phyloP scores from a whole-genome alignment of 2,797 vertebrate species.

The Anguilla anguilla region DNA sequence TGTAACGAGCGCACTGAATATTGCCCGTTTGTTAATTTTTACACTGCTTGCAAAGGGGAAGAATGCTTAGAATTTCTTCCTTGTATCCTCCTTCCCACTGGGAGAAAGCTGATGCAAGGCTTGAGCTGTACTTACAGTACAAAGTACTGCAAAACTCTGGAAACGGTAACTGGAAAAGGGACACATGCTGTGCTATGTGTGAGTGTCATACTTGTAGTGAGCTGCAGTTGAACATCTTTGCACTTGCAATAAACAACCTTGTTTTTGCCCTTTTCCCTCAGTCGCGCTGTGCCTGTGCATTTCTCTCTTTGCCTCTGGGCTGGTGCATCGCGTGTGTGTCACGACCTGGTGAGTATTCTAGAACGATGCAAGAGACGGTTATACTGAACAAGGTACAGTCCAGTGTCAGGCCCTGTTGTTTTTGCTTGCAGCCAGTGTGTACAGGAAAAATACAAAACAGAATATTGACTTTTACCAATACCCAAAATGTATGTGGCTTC shows the following conservation, averaged over 20 bases:
- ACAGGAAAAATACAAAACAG: not conserved
- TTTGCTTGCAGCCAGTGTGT: not conserved
- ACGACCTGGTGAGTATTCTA: conserved; percentile 73
- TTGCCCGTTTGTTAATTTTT: not conserved
- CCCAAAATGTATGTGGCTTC: not conserved
- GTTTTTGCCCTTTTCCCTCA: conserved; percentile 55
- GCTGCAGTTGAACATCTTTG: not conserved
- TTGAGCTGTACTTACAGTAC: not conserved
- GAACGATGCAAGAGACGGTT: not conserved
- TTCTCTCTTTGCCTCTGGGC: conserved; percentile 88
- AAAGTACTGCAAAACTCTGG: not conserved
- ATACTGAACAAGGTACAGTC: not conserved
- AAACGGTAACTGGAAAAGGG: too few species aligned
- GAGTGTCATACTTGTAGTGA: not conserved
- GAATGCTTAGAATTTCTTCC: not conserved
- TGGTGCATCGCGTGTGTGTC: conserved; percentile 87
- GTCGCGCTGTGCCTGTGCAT: conserved; percentile 82
- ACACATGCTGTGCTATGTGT: not conserved
- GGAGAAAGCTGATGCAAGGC: not conserved
- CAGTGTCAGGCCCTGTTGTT: not conserved
- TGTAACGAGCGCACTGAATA: not conserved
- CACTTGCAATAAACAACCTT: not conserved
- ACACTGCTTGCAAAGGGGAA: not conserved
- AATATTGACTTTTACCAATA: too few species aligned
- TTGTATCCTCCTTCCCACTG: not conserved